Base-by-base conservation (phyloP, 2,888 invertebrate species). In the Tetropium fuscum region DNA sequence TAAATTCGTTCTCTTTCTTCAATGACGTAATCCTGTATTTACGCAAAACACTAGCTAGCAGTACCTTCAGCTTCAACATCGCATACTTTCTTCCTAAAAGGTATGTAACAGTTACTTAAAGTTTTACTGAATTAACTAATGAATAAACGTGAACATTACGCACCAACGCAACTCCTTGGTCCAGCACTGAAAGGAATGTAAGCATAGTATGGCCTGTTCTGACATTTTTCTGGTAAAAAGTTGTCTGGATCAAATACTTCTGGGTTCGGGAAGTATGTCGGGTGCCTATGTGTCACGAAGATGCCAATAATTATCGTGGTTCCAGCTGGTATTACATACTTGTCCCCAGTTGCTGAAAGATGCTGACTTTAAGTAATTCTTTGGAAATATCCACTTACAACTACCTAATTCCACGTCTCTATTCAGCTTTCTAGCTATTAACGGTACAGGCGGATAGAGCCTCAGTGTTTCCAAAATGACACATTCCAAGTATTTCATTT, bases 121-220 rank as follows among this genome's bases (percentile, higher is more conserved):
- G 38, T 34, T 44, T 25, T 16, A 6, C 7, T 43, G 16, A 6
- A 4, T 43, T 8, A 19, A 43, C 18, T 11, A 13, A 7, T 11
- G 5, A 1, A 30, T 30, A 3, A 30, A 2, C 11, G 10, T 11
- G 11, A 30, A 2, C 1, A 30, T 13, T 41, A 45, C 89, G 83
- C 73, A 90, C 91, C 91, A 61, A 91, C 90, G 77, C 91, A 91
- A 82, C 90, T 90, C 72, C 93, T 87, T 3, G 93, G 92, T 30
- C 92, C 93, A 60, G 93, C 93, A 47, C 92, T 92, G 85, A 93
- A 93, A 7, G 93, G 92, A 49, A 93, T 88, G 74, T 88, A 93
- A 2, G 91, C 88, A 77, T 93, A 93, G 75, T 91, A 92, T 75
- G 94, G 93, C 60, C 94, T 87, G 70, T 88, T 87, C 44, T 89